phyloP scores from a whole-genome alignment of 2,797 vertebrate genomes.

The Euthynnus affinis region DNA sequence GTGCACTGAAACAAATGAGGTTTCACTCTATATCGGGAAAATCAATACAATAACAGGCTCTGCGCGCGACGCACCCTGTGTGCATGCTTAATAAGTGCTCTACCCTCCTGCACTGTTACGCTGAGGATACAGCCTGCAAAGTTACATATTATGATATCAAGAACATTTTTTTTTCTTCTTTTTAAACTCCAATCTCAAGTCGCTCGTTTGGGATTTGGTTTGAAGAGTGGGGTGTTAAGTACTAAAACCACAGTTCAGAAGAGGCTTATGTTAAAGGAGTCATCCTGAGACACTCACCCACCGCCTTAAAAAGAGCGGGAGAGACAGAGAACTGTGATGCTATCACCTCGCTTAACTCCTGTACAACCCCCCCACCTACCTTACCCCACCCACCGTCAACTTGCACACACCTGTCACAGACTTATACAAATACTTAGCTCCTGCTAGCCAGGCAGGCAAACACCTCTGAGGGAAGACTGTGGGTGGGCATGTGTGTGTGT shows the following conservation, averaged over 20 bases:
- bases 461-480: conserved; percentile 73
- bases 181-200: conserved; percentile 69
- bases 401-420: conserved; percentile 83
- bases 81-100: conserved; percentile 77
- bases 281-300: conserved; percentile 82
- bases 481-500: conserved; percentile 54
- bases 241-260: conserved; percentile 85
- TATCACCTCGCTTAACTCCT: conserved; percentile 77
- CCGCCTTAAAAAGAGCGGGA: conserved; percentile 71
- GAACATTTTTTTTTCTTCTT: conserved; percentile 50
- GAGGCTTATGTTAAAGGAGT: conserved; percentile 86
- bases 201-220: conserved; percentile 81
- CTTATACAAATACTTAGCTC: conserved; percentile 81
- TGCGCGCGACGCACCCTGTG: conserved; percentile 56
- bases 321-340: conserved; percentile 70
- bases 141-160: conserved; percentile 70
- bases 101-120: conserved; percentile 37
- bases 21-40: conserved; percentile 80
- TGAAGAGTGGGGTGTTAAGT: conserved; percentile 82
- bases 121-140: conserved; percentile 57
- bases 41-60: conserved; percentile 81
- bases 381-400: conserved; percentile 65
- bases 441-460: conserved; percentile 76
- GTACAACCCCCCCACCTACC: conserved; percentile 42
- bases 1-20: conserved; percentile 83